Evolutionary conservation across 2,888 invertebrate genomes (phyloP).

Genomic region (Lepeophtheirus nordmannii): DNA sequence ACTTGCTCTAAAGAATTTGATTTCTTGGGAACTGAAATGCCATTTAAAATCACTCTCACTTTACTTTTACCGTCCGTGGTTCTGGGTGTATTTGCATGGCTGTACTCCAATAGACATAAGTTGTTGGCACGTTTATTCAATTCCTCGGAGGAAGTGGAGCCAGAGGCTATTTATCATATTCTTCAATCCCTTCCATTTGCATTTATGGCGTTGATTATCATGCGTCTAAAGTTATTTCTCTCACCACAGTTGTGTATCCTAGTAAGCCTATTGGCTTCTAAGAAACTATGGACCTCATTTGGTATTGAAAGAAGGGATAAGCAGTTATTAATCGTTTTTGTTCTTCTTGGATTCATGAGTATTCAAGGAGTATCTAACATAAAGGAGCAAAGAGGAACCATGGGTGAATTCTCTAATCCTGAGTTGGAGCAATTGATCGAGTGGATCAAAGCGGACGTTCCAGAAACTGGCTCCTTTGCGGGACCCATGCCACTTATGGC

Average conservation of each 20-base stretch:
- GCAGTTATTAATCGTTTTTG: slow-evolving; percentile 38
- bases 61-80: slow-evolving; percentile 45
- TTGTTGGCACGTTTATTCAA: background rate
- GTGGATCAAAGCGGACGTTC: slow-evolving; percentile 54
- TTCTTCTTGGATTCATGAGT: slow-evolving; percentile 43
- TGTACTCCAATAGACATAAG: slow-evolving; percentile 4
- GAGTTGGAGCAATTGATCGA: slow-evolving; percentile 57
- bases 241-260: slow-evolving; percentile 61
- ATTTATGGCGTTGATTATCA: slow-evolving; percentile 53
- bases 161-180: slow-evolving; percentile 47
- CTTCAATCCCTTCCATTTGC: slow-evolving; percentile 54
- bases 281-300: slow-evolving; percentile 38
- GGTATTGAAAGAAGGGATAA: slow-evolving; percentile 32
- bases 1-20: slow-evolving; percentile 62
- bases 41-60: slow-evolving; percentile 41
- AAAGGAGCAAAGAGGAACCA: slow-evolving; percentile 38
- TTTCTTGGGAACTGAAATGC: slow-evolving; percentile 45
- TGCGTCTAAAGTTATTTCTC: slow-evolving; percentile 56
- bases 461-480: slow-evolving; percentile 31
- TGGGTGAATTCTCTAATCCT: slow-evolving; percentile 53
- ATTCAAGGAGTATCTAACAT: slow-evolving; percentile 41
- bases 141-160: background rate
- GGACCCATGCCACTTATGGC: slow-evolving; percentile 70
- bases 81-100: slow-evolving; percentile 33
- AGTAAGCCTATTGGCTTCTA: slow-evolving; percentile 48